Percentiles rank a stretch among this genome's conserved stretches.
Evolutionary conservation across 2,113 vertebrate species (phyloP).

Genomic region (Phaethornis superciliosus): DNA sequence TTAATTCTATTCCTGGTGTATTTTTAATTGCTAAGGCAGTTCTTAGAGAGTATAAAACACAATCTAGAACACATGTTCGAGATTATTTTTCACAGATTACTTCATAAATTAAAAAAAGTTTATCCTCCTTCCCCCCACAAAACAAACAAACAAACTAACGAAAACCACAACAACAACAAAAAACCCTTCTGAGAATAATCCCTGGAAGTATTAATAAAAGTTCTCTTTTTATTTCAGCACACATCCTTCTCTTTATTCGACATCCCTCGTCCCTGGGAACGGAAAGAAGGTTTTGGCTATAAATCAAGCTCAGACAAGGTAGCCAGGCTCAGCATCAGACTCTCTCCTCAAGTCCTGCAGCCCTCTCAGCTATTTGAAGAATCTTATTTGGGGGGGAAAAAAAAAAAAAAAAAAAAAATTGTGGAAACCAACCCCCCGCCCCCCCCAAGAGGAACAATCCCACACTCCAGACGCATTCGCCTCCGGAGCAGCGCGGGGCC

Average conservation of each 20-base stretch:
- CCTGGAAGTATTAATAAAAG: slow-evolving; percentile 44
- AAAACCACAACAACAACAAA: too few species aligned
- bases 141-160: too few species aligned
- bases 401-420: background rate
- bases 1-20: slow-evolving; percentile 12
- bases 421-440: background rate
- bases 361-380: slow-evolving; percentile 27
- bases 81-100: slow-evolving; percentile 48
- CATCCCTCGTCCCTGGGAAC: slow-evolving; percentile 2
- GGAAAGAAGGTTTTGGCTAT: slow-evolving; percentile 23
- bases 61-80: slow-evolving; percentile 42
- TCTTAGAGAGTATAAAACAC: slow-evolving; percentile 2
- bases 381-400: background rate
- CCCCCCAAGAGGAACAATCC: background rate
- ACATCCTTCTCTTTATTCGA: slow-evolving; percentile 66
- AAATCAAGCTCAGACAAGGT: slow-evolving; percentile 30
- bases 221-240: slow-evolving; percentile 32
- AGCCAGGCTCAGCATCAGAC: slow-evolving; percentile 55
- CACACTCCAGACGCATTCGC: background rate
- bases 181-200: background rate
- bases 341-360: slow-evolving; percentile 38
- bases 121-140: background rate
- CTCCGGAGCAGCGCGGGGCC: background rate
- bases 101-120: slow-evolving; percentile 61
- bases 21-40: slow-evolving; percentile 52